Conservation (phyloP, 2,113 vertebrate species). For the Ariopsis seemanni region DNA sequence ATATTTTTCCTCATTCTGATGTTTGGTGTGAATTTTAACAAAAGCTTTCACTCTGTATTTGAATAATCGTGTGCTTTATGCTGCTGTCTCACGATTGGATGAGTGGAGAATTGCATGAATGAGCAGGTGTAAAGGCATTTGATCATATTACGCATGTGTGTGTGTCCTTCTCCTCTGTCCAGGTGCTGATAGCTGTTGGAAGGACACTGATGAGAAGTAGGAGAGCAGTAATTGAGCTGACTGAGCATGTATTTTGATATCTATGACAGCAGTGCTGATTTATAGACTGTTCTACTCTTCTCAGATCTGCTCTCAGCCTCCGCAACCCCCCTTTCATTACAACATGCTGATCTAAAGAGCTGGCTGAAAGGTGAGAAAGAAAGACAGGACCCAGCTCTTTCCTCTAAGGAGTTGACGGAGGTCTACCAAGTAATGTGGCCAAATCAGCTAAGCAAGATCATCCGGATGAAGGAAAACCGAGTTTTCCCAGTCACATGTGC, state of each 20-base stretch:
- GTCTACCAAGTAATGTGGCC: not conserved
- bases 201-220: conserved; percentile 70
- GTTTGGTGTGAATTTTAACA: not conserved
- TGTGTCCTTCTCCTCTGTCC: not conserved
- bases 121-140: too few species aligned
- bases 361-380: conserved; percentile 44
- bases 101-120: not conserved
- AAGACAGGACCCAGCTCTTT: conserved; percentile 6
- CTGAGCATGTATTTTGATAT: conserved; percentile 72
- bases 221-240: conserved; percentile 75
- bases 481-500: not conserved
- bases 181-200: conserved; percentile 70
- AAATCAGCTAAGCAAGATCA: not conserved
- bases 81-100: not conserved
- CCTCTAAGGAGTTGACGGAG: not conserved
- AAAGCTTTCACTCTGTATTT: not conserved
- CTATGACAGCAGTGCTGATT: conserved; percentile 67
- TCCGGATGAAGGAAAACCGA: not conserved
- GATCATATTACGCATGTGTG: not conserved
- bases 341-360: conserved; percentile 43
- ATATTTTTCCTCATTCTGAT: not conserved
- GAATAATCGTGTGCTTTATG: not conserved
- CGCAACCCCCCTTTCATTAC: not conserved
- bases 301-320: conserved; percentile 49
- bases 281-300: conserved; percentile 61